Percentiles rank a stretch among this genome's conserved stretches.
phyloP scores from a whole-genome alignment of 2,797 vertebrate genomes.

The Silurus aristotelis region DNA sequence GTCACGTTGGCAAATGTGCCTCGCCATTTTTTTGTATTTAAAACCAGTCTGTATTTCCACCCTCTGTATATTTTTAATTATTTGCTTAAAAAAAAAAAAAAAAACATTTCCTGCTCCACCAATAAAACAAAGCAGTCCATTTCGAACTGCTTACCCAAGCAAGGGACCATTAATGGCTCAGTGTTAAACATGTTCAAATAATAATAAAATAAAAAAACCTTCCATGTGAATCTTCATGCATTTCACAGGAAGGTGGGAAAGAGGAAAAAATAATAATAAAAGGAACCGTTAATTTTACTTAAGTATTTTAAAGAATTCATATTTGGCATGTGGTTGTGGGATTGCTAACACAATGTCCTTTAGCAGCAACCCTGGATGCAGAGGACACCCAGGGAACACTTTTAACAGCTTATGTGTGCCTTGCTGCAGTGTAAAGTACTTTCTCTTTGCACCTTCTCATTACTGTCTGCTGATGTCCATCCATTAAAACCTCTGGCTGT shows the following conservation, averaged over 20 bases:
- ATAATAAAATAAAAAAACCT: neutral
- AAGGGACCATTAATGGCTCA: slow-evolving; percentile 19
- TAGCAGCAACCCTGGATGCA: slow-evolving; percentile 46
- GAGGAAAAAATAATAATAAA: neutral
- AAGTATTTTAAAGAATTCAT: neutral
- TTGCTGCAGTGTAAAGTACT: slow-evolving; percentile 5
- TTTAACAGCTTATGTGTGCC: slow-evolving; percentile 25
- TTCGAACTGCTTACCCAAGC: neutral
- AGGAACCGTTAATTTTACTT: neutral
- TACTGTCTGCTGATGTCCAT: neutral
- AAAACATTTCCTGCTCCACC: neutral
- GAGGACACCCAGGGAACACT: slow-evolving; percentile 23
- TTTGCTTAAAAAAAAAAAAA: neutral
- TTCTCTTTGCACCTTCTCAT: neutral
- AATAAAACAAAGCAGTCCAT: neutral
- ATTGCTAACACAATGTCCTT: slow-evolving; percentile 19
- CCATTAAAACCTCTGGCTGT: neutral
- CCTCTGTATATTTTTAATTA: neutral
- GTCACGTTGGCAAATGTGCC: neutral
- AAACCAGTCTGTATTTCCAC: neutral
- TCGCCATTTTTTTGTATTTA: neutral
- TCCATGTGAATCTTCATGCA: neutral
- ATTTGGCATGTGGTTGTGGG: neutral
- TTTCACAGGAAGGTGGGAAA: neutral
- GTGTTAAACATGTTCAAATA: neutral